A percentile compares a stretch with the other conserved stretches of the same genome.
phyloP scores from a whole-genome alignment of 2,888 invertebrate species.

The Xanthostigma xanthostigma region DNA sequence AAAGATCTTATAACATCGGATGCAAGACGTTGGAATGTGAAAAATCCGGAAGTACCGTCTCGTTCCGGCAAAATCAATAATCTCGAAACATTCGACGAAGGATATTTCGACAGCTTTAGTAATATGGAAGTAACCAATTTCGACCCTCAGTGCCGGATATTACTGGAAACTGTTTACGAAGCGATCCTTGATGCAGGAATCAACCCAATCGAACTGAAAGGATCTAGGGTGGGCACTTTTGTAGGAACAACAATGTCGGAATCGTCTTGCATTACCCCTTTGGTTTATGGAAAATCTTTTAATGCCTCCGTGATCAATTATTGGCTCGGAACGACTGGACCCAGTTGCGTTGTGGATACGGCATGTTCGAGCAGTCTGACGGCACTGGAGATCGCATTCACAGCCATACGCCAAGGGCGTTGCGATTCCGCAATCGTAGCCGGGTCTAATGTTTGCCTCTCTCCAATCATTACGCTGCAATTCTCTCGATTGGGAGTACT shows the following conservation, averaged over 20 bases:
- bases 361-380: conserved; percentile 90
- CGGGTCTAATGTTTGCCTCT: conserved; percentile 70
- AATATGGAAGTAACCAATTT: conserved; percentile 23
- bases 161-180: conserved; percentile 44
- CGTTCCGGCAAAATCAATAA: conserved; percentile 50
- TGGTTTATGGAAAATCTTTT: too few relatives aligned
- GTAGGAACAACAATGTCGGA: conserved; percentile 66
- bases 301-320: conserved; percentile 51
- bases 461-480: conserved; percentile 78
- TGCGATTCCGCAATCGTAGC: conserved; percentile 85
- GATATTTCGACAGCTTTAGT: conserved; percentile 25
- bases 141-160: conserved; percentile 39
- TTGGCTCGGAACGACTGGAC: conserved; percentile 75
- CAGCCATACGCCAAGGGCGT: conserved; percentile 58
- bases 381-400: conserved; percentile 71
- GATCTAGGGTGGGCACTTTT: conserved; percentile 64
- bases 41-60: conserved; percentile 39
- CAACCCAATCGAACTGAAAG: conserved; percentile 53
- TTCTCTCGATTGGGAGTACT: conserved; percentile 68
- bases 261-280: background rate
- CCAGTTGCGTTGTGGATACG: conserved; percentile 78
- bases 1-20: conserved; percentile 74
- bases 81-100: conserved; percentile 36
- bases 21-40: conserved; percentile 56
- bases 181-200: conserved; percentile 45